A percentile compares a stretch with the other conserved stretches of the same genome.
Conservation (phyloP, 2,888 invertebrate genomes). For the Thecophora atra region DNA sequence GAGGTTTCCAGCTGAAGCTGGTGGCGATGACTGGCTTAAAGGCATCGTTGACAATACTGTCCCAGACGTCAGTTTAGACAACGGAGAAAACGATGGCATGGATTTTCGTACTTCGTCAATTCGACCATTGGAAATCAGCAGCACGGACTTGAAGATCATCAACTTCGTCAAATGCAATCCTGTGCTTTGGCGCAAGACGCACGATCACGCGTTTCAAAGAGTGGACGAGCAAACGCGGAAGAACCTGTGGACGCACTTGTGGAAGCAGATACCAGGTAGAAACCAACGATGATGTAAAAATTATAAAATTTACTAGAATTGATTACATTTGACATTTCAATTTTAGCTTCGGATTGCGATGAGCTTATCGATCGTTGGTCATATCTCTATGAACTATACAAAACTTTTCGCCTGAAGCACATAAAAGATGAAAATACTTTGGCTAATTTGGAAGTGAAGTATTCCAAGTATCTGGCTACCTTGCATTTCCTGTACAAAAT, state of each 20-base stretch:
- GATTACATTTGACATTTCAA: conserved; percentile 1
- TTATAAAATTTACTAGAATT: not conserved
- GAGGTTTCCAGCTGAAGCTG: conserved; percentile 41
- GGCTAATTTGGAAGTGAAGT: conserved; percentile 57
- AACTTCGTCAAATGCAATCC: conserved; percentile 62
- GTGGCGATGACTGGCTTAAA: conserved; percentile 29
- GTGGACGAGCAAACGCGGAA: conserved; percentile 58
- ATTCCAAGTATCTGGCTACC: conserved; percentile 59
- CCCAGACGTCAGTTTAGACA: conserved; percentile 17
- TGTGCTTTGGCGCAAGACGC: conserved; percentile 58
- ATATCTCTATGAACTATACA: conserved; percentile 62
- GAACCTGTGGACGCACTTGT: conserved; percentile 56
- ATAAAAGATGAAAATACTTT: conserved; percentile 55
- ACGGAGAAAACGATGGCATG: not conserved
- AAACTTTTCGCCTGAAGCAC: conserved; percentile 58
- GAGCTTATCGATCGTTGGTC: conserved; percentile 59
- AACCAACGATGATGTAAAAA: not conserved
- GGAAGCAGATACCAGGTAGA: conserved; percentile 55
- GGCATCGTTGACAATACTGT: not conserved
- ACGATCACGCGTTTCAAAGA: conserved; percentile 55
- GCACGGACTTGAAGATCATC: conserved; percentile 56
- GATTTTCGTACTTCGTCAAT: conserved; percentile 25
- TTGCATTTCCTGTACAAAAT: conserved; percentile 60
- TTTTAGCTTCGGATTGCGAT: conserved; percentile 43
- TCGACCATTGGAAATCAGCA: conserved; percentile 55